These are phyloP conservation scores for Sialia sialis DNA, from an alignment of 2,113 vertebrate species.

Conservation along the genomic window DNA sequence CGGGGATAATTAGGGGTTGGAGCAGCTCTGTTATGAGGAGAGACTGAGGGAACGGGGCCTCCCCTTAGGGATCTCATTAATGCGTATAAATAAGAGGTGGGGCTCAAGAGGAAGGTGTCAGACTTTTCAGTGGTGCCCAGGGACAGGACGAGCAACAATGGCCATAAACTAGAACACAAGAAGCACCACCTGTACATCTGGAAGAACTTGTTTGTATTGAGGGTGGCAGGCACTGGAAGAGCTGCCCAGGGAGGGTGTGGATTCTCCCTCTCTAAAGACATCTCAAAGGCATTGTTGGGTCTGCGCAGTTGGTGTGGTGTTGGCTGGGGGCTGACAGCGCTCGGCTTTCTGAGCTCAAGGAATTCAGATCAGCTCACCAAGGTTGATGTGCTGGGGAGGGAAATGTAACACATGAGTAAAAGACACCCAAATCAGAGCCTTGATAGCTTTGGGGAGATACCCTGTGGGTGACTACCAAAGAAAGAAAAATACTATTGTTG, in stretches of 20 bases:
- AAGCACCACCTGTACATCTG: neutral
- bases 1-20: neutral
- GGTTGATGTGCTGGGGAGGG: neutral
- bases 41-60: neutral
- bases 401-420: neutral
- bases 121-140: neutral
- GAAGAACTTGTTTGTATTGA: neutral
- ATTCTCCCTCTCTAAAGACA: neutral
- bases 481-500: neutral
- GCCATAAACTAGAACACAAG: neutral
- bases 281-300: neutral
- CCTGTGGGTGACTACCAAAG: neutral
- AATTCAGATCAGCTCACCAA: neutral
- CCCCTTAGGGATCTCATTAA: neutral
- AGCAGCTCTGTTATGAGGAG: neutral
- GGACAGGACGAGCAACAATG: rapidly evolving
- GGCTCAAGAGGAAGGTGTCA: neutral
- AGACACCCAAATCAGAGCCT: neutral
- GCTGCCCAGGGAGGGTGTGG: neutral
- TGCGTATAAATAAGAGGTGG: neutral
- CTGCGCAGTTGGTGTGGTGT: rapidly evolving
- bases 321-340: neutral
- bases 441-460: neutral
- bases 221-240: neutral
- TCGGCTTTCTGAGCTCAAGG: neutral